A percentile compares a stretch with the other conserved stretches of the same genome.
Conservation (phyloP, 2,113 vertebrate species). For the Piprites chloris region DNA sequence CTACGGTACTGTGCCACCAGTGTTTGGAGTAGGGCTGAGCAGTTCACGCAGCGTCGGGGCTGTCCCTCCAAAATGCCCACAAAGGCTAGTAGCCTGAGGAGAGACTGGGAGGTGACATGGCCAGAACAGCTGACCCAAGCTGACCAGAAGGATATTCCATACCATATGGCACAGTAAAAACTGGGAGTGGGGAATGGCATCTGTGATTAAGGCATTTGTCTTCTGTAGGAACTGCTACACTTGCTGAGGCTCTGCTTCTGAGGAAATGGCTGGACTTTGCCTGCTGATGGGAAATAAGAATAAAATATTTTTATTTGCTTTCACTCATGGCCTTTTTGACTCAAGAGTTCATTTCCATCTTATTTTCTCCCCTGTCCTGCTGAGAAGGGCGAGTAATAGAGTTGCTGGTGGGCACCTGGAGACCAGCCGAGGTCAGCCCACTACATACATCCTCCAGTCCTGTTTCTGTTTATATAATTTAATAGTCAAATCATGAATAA, state of each 20-base stretch:
- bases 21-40: background rate
- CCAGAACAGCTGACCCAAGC: background rate
- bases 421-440: background rate
- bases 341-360: background rate
- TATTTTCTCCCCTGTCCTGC: background rate
- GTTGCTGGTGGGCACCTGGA: background rate
- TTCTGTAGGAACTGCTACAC: fast-evolving
- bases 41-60: background rate
- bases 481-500: background rate
- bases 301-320: background rate
- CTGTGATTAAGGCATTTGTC: background rate
- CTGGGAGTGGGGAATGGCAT: fast-evolving
- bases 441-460: fast-evolving
- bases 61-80: background rate
- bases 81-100: background rate
- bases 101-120: background rate
- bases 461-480: background rate
- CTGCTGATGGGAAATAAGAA: background rate
- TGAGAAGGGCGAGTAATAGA: background rate
- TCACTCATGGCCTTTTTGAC: background rate
- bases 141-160: background rate
- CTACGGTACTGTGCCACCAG: background rate
- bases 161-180: background rate
- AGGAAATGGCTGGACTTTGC: background rate
- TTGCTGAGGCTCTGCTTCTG: background rate